Evolutionary conservation across 1,140 invertebrate genomes (phyloP), one percentile per base, ranked within the genome.

Genomic region (Rhyzopertha dominica): DNA sequence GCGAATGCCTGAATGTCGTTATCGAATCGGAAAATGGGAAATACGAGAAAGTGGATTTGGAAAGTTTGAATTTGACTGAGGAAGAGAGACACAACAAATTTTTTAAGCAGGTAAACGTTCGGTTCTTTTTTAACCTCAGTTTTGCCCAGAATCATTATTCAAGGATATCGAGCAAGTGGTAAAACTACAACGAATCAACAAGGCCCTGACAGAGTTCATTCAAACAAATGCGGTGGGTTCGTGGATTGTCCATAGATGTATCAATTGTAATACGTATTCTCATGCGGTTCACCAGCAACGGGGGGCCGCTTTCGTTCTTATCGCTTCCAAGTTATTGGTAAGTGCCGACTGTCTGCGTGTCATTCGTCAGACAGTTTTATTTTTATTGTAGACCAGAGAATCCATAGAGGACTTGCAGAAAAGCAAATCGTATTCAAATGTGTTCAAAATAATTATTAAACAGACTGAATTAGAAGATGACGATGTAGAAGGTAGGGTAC

Each of bases 1-100:
- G 73, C 47, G 71, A 72, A 53, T 75, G 73, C 58, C 59, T 74
- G 32, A 74, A 75, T 54, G 66, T 75, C 16, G 63, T 66, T 28
- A 71, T 75, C 36, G 67, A 65, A 53, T 62, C 65, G 18, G 64
- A 66, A 45, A 59, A 51, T 19, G 56, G 48, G 45, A 65, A 71
- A 51, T 54, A 71, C 39, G 52, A 62, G 20, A 54, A 55, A 35
- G 51, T 69, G 47, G 63, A 61, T 43, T 42, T 65, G 20, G 58
- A 67, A 32, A 56, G 62, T 40, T 43, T 72, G 22, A 62, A 68
- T 35, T 40, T 75, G 31, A 59, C 59, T 23, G 55, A 54, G 12
- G 45, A 54, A 8, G 71, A 74, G 42, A 51, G 50, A 12, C 43
- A 56, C 14, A 65, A 74, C 55, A 29, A 34, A 18, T 72, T 74